Conservation (phyloP, 2,113 vertebrate genomes). For the Formicarius rufipectus region DNA sequence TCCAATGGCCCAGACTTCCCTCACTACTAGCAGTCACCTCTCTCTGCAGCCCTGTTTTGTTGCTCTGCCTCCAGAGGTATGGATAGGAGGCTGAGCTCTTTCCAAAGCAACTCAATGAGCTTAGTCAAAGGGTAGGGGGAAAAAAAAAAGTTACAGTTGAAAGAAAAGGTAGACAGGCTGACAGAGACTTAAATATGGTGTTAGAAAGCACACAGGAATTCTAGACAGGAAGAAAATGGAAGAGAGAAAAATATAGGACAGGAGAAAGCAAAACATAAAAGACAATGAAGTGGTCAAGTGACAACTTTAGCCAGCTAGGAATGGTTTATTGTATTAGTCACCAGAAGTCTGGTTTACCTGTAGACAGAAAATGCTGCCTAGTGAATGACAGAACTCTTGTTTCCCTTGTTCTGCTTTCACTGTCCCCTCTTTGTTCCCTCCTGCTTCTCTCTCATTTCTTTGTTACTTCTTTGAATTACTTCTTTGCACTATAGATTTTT, state of each 20-base stretch:
- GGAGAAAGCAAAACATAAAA: not conserved
- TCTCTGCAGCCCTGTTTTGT: not conserved
- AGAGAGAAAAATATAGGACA: not conserved
- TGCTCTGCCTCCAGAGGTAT: not conserved
- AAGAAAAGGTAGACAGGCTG: not conserved
- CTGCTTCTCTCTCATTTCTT: not conserved
- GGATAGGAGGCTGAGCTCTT: not conserved
- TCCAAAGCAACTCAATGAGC: conserved; percentile 13
- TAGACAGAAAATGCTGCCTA: not conserved
- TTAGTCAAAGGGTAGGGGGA: not conserved
- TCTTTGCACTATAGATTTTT: not conserved
- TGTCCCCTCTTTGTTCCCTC: not conserved
- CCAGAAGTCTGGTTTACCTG: not conserved
- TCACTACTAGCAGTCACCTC: not conserved
- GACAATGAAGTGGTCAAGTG: conserved; percentile 45
- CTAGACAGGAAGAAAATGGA: not conserved
- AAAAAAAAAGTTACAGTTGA: not conserved
- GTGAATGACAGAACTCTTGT: not conserved
- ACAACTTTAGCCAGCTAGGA: not conserved
- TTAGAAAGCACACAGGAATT: not conserved
- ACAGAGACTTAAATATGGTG: not conserved
- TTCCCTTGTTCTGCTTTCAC: not conserved
- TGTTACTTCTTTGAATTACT: not conserved
- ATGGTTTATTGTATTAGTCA: not conserved
- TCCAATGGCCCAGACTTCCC: not conserved